Evolutionary conservation across 1,140 invertebrate species (phyloP).

Genomic region (Battus philenor): DNA sequence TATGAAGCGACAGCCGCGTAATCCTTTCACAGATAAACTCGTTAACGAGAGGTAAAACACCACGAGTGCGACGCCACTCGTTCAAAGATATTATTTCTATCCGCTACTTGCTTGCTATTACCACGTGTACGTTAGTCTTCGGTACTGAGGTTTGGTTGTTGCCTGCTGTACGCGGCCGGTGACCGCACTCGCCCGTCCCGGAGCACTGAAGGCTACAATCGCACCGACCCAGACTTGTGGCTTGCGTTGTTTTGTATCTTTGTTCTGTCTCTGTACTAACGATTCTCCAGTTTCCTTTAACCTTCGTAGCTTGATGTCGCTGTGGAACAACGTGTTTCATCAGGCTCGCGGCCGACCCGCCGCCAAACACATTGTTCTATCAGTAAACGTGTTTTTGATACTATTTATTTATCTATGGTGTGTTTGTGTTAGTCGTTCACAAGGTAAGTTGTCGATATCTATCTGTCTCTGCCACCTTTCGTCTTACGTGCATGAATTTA

Average conservation of each 20-base stretch:
- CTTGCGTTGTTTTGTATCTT: slow-evolving; percentile 64
- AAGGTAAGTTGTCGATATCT: slow-evolving; percentile 67
- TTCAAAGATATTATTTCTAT: slow-evolving; percentile 65
- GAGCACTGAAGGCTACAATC: slow-evolving; percentile 66
- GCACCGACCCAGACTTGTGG: slow-evolving; percentile 64
- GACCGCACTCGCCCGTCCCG: slow-evolving; percentile 30
- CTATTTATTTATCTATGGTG: slow-evolving; percentile 40
- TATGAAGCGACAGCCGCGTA: slow-evolving; percentile 99
- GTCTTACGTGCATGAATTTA: slow-evolving; percentile 56
- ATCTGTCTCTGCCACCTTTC: slow-evolving; percentile 53
- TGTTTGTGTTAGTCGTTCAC: slow-evolving; percentile 29
- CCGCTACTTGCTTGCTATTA: slow-evolving; percentile 67
- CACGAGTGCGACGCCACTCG: slow-evolving; percentile 51
- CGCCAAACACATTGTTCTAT: slow-evolving; percentile 58
- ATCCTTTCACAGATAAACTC: slow-evolving; percentile 96
- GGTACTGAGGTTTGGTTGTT: slow-evolving; percentile 69
- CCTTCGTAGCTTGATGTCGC: slow-evolving; percentile 55
- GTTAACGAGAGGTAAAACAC: slow-evolving; percentile 97
- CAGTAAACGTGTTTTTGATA: slow-evolving; percentile 37
- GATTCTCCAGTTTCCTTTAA: slow-evolving; percentile 48
- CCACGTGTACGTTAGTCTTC: slow-evolving; percentile 67
- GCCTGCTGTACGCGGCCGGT: slow-evolving; percentile 56
- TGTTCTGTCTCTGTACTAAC: slow-evolving; percentile 60
- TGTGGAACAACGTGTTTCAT: slow-evolving; percentile 57
- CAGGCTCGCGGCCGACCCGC: slow-evolving; percentile 7